A percentile compares a stretch with the other conserved stretches of the same genome.
phyloP scores from a whole-genome alignment of 2,797 vertebrate species.

The Mormyrops boulengeri region DNA sequence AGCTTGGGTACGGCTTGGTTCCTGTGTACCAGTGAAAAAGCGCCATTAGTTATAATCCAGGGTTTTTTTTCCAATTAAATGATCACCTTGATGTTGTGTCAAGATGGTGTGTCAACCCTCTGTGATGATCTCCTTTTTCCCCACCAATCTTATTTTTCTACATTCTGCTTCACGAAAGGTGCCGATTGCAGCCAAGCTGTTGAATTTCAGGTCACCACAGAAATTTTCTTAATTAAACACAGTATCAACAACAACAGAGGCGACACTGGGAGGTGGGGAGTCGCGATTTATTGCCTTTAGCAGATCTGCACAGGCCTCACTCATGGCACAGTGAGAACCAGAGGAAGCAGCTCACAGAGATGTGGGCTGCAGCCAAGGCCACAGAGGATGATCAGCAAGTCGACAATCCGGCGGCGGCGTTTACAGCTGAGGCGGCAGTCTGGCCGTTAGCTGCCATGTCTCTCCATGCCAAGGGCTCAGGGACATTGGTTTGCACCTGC shows the following conservation, averaged over 20 bases:
- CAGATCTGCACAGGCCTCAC: not conserved
- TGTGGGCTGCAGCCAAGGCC: not conserved
- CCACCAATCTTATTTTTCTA: not conserved
- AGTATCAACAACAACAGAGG: not conserved
- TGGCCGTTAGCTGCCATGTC: not conserved
- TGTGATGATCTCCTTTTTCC: not conserved
- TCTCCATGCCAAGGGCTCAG: not conserved
- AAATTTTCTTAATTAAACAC: not conserved
- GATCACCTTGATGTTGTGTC: not conserved
- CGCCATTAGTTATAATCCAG: not conserved
- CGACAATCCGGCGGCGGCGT: too few relatives aligned
- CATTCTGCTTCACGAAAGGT: not conserved
- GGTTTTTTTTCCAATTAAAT: not conserved
- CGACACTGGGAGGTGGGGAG: not conserved
- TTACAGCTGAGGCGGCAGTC: not conserved
- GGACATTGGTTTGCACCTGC: not conserved
- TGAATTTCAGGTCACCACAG: not conserved
- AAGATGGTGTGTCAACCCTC: not conserved
- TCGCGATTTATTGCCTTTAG: constrained; percentile 12
- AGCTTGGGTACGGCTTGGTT: not conserved
- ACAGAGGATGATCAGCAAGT: not conserved
- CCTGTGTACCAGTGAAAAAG: not conserved
- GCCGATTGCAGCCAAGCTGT: not conserved
- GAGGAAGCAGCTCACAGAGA: not conserved
- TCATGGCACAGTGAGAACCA: not conserved